phyloP scores from a whole-genome alignment of 2,888 invertebrate genomes.

The Polydrusus tereticollis region DNA sequence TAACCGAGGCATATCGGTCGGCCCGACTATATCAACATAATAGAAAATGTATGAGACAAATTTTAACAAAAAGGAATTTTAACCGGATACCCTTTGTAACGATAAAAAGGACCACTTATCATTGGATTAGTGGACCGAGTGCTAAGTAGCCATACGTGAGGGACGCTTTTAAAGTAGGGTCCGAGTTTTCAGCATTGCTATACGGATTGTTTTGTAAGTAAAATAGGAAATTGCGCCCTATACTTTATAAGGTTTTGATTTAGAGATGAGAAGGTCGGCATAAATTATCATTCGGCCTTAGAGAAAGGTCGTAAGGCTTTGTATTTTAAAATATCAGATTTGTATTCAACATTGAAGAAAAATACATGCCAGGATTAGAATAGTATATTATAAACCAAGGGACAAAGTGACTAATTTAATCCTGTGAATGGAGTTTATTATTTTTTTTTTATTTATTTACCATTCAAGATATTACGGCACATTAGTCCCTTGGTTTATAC shows the following conservation, averaged over 20 bases:
- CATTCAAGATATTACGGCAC: too few species aligned
- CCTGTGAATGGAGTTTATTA: too few species aligned
- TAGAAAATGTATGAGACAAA: slow-evolving; percentile 32
- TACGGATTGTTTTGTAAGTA: slow-evolving; percentile 1
- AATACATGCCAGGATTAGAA: too few species aligned
- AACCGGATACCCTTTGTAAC: slow-evolving; percentile 39
- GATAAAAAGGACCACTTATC: slow-evolving; percentile 45
- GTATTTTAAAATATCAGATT: too few species aligned
- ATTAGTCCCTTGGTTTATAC: too few species aligned
- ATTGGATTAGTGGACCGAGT: slow-evolving; percentile 42
- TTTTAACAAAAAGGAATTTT: slow-evolving; percentile 36
- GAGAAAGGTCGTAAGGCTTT: too few species aligned
- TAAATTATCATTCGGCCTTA: not conserved
- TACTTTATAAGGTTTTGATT: not conserved
- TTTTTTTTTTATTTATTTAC: too few species aligned
- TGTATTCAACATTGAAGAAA: too few species aligned
- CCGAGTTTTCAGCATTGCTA: slow-evolving; percentile 10
- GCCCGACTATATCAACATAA: slow-evolving; percentile 16
- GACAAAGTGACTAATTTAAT: too few species aligned
- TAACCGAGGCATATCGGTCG: not conserved
- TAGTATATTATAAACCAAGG: too few species aligned
- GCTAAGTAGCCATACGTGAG: slow-evolving; percentile 39
- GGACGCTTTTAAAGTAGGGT: slow-evolving; percentile 31
- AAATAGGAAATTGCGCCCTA: not conserved
- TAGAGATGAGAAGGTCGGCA: not conserved